Conservation (phyloP, 2,888 invertebrate genomes). For the Pyrocoelia pectoralis region DNA sequence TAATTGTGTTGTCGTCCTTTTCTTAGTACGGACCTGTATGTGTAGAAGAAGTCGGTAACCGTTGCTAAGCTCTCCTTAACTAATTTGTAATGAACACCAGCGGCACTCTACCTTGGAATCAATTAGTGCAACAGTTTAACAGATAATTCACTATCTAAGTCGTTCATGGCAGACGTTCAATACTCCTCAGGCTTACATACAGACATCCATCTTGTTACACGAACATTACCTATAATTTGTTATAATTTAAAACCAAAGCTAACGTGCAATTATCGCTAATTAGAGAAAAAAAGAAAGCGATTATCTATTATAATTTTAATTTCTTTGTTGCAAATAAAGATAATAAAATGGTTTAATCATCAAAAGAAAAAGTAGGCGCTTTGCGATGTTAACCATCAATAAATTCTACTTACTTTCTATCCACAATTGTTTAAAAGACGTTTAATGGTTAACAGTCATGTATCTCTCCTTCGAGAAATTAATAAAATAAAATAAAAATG, state of each 20-base stretch:
- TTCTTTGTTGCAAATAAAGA: conserved; percentile 15
- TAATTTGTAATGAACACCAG: conserved; percentile 46
- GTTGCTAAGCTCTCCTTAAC: conserved; percentile 39
- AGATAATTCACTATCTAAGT: conserved; percentile 44
- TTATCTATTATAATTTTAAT: neutral
- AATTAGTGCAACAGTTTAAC: conserved; percentile 47
- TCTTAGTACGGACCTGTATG: conserved; percentile 23
- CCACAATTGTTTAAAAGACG: too few species aligned
- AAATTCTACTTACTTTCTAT: too few species aligned
- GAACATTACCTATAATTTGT: conserved; percentile 41
- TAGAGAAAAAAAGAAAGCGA: conserved; percentile 28
- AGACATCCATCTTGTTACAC: conserved; percentile 28
- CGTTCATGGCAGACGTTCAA: conserved; percentile 24
- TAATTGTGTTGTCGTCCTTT: conserved; percentile 4
- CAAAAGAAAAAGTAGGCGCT: neutral
- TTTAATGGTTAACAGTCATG: too few species aligned
- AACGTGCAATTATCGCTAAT: conserved; percentile 40
- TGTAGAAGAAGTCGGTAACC: conserved; percentile 27
- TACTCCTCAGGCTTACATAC: conserved; percentile 30
- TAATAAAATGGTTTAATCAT: neutral
- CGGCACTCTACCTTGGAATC: conserved; percentile 44
- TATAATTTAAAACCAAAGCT: conserved; percentile 39
- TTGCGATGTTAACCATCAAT: too few species aligned
- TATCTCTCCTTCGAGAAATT: too few species aligned
- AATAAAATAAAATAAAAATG: too few species aligned